These are phyloP conservation scores for Rhopalosiphum padi DNA, from an alignment of 1,140 invertebrate genomes.

Conservation along the genomic window DNA sequence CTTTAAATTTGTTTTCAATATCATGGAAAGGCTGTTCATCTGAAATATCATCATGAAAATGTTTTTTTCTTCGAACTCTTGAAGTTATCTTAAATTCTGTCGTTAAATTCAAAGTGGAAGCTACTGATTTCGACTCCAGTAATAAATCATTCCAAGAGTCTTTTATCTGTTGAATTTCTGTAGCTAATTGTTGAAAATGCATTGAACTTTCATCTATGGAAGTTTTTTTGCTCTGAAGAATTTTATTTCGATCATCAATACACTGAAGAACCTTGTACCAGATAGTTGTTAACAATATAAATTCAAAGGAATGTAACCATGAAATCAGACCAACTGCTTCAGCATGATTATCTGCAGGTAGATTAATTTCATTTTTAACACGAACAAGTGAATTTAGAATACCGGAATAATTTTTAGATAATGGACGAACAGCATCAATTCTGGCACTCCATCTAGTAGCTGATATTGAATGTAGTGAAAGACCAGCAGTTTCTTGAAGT, in stretches of 20 bases:
- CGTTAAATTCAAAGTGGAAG: background rate
- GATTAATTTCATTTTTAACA: conserved; percentile 15
- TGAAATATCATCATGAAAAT: background rate
- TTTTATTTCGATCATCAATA: conserved; percentile 3
- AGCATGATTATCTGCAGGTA: background rate
- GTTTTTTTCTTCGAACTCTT: conserved; percentile 14
- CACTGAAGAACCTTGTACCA: conserved; percentile 6
- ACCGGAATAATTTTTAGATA: background rate
- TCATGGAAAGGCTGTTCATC: background rate
- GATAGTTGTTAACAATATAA: conserved; percentile 15
- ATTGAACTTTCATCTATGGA: background rate
- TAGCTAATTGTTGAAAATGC: conserved; percentile 14
- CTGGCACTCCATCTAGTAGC: conserved; percentile 27
- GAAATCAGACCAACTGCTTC: background rate
- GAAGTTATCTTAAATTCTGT: background rate
- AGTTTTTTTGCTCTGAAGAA: background rate
- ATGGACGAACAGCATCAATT: background rate
- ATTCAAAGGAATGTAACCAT: conserved; percentile 7
- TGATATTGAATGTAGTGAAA: background rate
- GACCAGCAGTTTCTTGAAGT: background rate
- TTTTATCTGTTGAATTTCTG: conserved; percentile 14
- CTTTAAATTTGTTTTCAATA: conserved; percentile 7
- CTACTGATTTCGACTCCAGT: background rate
- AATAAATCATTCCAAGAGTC: background rate
- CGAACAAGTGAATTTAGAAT: conserved; percentile 9